Evolutionary conservation across 2,113 vertebrate species (phyloP), one percentile per base, ranked within the genome.

Genomic region (Ctenomys sociabilis): DNA sequence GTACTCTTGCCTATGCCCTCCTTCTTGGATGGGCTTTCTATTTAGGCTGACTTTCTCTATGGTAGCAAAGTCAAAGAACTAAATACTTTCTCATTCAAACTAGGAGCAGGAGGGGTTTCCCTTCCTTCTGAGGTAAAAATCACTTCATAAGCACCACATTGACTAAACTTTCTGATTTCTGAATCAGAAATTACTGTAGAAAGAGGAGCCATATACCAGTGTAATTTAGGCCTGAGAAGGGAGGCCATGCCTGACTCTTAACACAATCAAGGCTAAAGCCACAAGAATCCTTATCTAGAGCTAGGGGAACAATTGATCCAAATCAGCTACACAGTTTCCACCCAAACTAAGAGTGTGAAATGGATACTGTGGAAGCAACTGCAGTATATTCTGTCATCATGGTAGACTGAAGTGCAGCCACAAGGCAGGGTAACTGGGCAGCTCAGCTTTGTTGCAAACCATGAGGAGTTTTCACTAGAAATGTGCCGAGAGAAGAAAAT

Each of bases 31-130:
- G 59, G 84, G 37, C 21, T 73, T 70, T 84, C 35, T 17, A 83
- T 32, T 84, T 45, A 64, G 7, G 24, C 80, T 57, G 52, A 70
- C 21, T n/a, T 88, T 96, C 37, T 28, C 83, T 24, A 30, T 11
- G 37, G 32, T 64, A 43, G 57, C 45, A 81, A 87, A 49, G 14
- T 85, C 3, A 57, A 35, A 70, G 64, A 1, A 75, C 49, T 88
- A 75, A 82, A 93, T n/a, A 30, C 59, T 81, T 87, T 86, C 91
- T 95, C 40, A 83, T 37, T 75, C 81, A 52, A 22, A 63, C 4
- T 22, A 17, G 11, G 12, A 35, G 5, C 19, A 78, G 13, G 5
- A 80, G 21, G 17, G 7, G 19, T 1, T 66, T 89, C 73, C 70
- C 22, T 92, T 87, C 52, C 21, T 64, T 94, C 40, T 4, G 5